A percentile compares a stretch with the other conserved stretches of the same genome.
phyloP scores from a whole-genome alignment of 1,140 invertebrate species.

The Branchinecta lindahli region DNA sequence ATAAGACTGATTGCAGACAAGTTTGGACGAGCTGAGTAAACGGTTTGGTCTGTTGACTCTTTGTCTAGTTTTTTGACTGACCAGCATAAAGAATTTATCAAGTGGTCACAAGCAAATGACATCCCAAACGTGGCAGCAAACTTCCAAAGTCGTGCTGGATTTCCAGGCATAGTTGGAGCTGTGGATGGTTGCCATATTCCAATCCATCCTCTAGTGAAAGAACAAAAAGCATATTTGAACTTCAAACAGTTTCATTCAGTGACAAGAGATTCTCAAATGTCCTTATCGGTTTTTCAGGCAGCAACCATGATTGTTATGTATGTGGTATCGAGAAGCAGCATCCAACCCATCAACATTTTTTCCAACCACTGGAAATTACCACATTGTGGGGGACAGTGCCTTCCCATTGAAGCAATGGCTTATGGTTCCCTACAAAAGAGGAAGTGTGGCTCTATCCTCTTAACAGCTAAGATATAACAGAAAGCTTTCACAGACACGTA shows the following conservation, averaged over 20 bases:
- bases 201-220: not conserved
- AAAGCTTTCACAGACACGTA: conserved; percentile 1
- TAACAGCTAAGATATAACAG: not conserved
- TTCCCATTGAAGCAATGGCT: not conserved
- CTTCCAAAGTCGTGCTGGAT: conserved; percentile 10
- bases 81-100: conserved; percentile 1
- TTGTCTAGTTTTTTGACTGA: no score
- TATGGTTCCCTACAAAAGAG: not conserved
- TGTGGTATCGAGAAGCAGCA: no score
- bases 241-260: conserved; percentile 14
- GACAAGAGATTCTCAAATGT: conserved; percentile 10
- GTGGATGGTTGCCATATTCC: conserved; percentile 16
- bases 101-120: conserved; percentile 9
- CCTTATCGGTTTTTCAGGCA: conserved; percentile 15
- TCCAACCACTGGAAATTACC: not conserved
- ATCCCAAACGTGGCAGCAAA: not conserved
- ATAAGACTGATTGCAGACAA: no score
- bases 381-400: not conserved
- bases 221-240: conserved; percentile 14
- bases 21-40: no score
- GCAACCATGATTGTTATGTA: conserved; percentile 13
- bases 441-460: not conserved
- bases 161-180: conserved; percentile 13
- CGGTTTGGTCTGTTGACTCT: no score
- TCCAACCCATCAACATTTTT: not conserved